phyloP scores from a whole-genome alignment of 2,797 vertebrate species.

The Lemur catta region DNA sequence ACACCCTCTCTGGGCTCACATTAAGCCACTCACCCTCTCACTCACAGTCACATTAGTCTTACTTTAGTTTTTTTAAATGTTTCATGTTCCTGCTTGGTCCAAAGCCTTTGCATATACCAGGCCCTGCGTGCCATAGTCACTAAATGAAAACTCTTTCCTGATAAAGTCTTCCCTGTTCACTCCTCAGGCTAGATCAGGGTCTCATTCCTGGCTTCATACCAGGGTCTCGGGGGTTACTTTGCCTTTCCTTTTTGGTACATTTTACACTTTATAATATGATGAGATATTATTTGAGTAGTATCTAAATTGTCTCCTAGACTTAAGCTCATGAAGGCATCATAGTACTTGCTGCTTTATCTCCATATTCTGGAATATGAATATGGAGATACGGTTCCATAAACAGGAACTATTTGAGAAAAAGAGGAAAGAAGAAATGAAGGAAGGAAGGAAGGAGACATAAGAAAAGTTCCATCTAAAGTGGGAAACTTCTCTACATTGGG shows the following conservation, averaged over 20 bases:
- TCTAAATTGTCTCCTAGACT: neutral
- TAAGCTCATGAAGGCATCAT: neutral
- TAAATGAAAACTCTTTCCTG: neutral
- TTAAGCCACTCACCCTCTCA: neutral
- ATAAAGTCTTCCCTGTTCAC: neutral
- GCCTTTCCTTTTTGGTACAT: neutral
- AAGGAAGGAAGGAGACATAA: neutral
- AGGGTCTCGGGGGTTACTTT: neutral
- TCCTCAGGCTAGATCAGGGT: neutral
- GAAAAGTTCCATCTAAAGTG: neutral
- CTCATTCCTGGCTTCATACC: neutral
- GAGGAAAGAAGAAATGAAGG: neutral
- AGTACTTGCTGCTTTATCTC: neutral
- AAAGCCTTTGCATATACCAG: neutral
- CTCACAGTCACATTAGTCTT: neutral
- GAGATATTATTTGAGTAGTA: neutral
- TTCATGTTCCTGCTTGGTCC: neutral
- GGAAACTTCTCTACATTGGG: neutral
- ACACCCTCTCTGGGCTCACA: neutral
- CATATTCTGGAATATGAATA: neutral
- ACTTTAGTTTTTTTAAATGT: neutral
- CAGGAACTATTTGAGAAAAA: neutral
- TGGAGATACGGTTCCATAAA: neutral
- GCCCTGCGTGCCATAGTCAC: neutral
- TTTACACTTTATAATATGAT: slow-evolving; percentile 4